These are phyloP conservation scores for Hydropsyche tenuis DNA, from an alignment of 1,140 invertebrate genomes.

Conservation along the genomic window DNA sequence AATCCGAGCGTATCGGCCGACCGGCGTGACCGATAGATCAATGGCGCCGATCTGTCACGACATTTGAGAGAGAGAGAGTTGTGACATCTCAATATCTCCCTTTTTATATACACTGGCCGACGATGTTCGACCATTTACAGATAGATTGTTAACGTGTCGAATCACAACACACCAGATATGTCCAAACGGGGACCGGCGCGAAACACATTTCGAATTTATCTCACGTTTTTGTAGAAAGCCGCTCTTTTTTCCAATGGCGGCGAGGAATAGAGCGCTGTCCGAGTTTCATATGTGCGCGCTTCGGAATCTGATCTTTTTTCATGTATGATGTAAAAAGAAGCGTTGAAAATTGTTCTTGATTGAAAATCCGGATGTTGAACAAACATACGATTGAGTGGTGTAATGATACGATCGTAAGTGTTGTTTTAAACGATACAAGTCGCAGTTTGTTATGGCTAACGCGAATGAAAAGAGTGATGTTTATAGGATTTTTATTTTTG, in stretches of 20 bases:
- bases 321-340: no score
- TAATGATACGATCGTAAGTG: no score
- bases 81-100: slow-evolving; percentile 35
- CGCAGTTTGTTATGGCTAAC: no score
- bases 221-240: not conserved
- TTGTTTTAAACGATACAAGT: no score
- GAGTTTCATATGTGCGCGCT: not conserved
- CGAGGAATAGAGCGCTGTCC: no score
- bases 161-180: slow-evolving; percentile 3
- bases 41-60: slow-evolving; percentile 40
- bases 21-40: slow-evolving; percentile 32
- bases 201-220: not conserved
- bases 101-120: slow-evolving; percentile 11
- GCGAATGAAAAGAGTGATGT: no score
- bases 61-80: slow-evolving; percentile 22
- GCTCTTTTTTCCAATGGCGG: no score
- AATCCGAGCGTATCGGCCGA: not conserved
- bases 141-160: slow-evolving; percentile 1
- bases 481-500: no score
- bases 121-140: slow-evolving; percentile 16
- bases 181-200: slow-evolving; percentile 1
- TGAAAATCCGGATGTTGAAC: no score
- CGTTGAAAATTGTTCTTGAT: no score
- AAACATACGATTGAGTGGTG: no score
- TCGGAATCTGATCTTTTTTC: not conserved